Conservation (phyloP, 2,888 invertebrate species). For the Cyclophora albipunctata region DNA sequence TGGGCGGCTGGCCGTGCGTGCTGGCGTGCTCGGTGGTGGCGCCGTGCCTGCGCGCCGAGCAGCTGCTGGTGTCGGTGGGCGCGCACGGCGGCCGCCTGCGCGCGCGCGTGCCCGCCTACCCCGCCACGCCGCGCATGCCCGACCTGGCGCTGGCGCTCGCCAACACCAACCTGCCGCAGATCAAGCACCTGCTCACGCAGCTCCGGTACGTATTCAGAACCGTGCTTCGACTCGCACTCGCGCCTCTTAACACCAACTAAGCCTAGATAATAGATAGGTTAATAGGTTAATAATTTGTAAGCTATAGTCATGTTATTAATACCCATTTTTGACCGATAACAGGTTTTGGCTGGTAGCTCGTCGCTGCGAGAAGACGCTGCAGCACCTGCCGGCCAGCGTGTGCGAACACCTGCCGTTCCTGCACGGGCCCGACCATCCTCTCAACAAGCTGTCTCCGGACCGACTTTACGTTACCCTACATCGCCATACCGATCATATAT, state of each 20-base stretch:
- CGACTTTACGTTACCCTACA: slow-evolving; percentile 89
- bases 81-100: slow-evolving; percentile 94
- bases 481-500: slow-evolving; percentile 88
- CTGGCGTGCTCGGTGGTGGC: slow-evolving; percentile 91
- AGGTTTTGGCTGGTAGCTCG: slow-evolving; percentile 94
- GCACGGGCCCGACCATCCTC: slow-evolving; percentile 85
- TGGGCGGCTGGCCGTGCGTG: slow-evolving; percentile 91
- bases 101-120: slow-evolving; percentile 94
- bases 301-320: too few relatives aligned
- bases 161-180: slow-evolving; percentile 36
- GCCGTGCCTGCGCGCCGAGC: slow-evolving; percentile 93
- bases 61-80: slow-evolving; percentile 93
- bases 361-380: slow-evolving; percentile 94
- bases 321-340: not conserved
- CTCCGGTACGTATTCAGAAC: slow-evolving; percentile 55
- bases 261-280: too few relatives aligned
- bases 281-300: too few relatives aligned
- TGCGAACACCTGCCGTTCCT: slow-evolving; percentile 90
- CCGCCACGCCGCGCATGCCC: slow-evolving; percentile 83
- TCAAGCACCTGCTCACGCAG: slow-evolving; percentile 55
- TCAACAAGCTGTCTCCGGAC: slow-evolving; percentile 84
- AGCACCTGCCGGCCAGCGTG: slow-evolving; percentile 93
- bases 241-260: too few relatives aligned
- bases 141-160: slow-evolving; percentile 87
- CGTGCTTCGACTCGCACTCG: not conserved